Conservation (phyloP, 1,140 invertebrate species). For the Trichogramma pretiosum region DNA sequence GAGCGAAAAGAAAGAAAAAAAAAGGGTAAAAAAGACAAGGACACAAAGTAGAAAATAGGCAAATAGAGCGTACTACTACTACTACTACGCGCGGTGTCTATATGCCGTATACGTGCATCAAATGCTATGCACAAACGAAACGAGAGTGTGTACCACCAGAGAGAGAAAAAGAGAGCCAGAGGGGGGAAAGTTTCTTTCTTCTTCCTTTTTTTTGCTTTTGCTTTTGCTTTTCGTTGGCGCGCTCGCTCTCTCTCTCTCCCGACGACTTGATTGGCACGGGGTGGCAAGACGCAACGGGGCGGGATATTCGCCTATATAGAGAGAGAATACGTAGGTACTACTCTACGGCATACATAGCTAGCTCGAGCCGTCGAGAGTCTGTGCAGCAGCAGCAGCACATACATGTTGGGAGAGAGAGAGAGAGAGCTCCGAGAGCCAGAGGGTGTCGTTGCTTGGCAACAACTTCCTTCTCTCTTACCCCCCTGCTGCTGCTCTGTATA, state of each 20-base stretch:
- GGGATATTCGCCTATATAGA: slow-evolving; percentile 22
- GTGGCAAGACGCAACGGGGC: neutral
- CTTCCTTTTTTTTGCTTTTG: neutral
- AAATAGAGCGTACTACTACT: no score
- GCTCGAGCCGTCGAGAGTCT: slow-evolving; percentile 2
- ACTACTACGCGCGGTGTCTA: neutral
- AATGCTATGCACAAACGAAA: neutral
- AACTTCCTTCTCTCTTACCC: slow-evolving; percentile 27
- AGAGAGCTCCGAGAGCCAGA: slow-evolving; percentile 11
- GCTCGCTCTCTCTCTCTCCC: slow-evolving; percentile 9
- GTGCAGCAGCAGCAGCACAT: neutral
- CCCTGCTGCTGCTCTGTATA: slow-evolving; percentile 22
- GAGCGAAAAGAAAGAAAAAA: neutral
- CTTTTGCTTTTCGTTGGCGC: no score
- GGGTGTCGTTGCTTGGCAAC: slow-evolving; percentile 44
- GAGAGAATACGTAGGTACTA: slow-evolving; percentile 27
- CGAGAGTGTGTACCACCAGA: neutral
- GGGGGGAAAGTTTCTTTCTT: neutral
- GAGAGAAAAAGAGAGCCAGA: slow-evolving; percentile 15
- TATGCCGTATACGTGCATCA: neutral
- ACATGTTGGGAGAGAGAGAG: neutral
- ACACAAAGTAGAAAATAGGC: slow-evolving; percentile 1
- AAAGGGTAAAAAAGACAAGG: slow-evolving; percentile 3
- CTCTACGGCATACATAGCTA: no score
- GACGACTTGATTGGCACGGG: slow-evolving; percentile 22